Conservation (phyloP, 35 echinoderm and acorn worm species). For the Diadema setosum region DNA sequence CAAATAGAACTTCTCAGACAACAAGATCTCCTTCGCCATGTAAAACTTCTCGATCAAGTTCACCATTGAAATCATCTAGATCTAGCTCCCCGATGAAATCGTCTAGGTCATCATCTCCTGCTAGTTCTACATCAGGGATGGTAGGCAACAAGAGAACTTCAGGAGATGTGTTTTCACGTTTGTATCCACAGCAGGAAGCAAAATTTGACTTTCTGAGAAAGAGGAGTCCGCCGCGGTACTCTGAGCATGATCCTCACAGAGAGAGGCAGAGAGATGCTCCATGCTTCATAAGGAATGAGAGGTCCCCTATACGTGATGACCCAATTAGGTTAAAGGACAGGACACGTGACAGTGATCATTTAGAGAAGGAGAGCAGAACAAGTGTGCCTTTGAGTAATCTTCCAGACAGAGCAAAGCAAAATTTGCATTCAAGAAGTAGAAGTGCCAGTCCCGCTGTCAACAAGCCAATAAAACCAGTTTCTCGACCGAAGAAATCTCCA, state of each 20-base stretch:
- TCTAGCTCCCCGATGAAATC: neutral
- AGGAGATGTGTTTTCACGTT: constrained; percentile 81
- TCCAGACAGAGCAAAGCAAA: constrained; percentile 4
- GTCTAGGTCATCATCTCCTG: neutral
- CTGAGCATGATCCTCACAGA: constrained; percentile 13
- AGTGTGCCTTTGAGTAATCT: constrained; percentile 10
- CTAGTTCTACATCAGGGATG: neutral
- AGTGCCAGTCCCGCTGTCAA: constrained; percentile 6
- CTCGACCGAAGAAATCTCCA: neutral
- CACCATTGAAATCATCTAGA: neutral
- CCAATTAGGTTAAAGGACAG: neutral
- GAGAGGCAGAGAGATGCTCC: constrained; percentile 29
- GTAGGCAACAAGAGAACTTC: neutral
- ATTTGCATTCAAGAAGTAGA: neutral
- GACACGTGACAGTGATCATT: neutral
- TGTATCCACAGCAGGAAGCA: constrained; percentile 65
- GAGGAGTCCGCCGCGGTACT: constrained; percentile 12
- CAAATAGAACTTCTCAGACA: neutral
- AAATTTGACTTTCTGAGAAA: constrained; percentile 83
- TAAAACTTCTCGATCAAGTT: neutral
- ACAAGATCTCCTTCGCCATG: neutral
- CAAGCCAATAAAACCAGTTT: neutral
- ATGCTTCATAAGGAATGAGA: constrained; percentile 35
- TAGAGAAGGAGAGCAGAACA: neutral
- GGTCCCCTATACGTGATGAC: neutral